Base-by-base conservation (phyloP, 2,888 invertebrate genomes). In the Reticulitermes lucifugus region DNA sequence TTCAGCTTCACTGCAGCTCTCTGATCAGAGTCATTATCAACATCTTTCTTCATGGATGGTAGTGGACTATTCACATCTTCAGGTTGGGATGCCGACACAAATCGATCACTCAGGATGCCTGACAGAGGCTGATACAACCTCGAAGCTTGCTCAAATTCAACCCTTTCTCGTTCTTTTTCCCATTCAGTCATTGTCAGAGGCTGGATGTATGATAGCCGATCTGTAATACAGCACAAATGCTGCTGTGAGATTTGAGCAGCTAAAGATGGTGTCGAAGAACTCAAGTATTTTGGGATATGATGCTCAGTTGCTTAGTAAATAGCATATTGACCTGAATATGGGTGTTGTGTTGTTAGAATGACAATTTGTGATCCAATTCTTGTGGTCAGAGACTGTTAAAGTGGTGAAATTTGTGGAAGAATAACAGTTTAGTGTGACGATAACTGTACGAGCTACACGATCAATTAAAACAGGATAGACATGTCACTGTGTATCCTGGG, bases 91-190 rank as follows among this genome's bases (percentile, higher is more conserved):
- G 94, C 95, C 0, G 93, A 91, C 0, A 95, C 94, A 90, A 96
- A 96, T 87, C 94, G 92, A 86, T 92, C 92, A 22, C 92, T 92
- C 90, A 93, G 92, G 18, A 89, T 89, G 35, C 89, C 89, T 79
- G 91, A 89, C 86, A 95, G 90, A 0, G 95, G 96, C 82, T 92
- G 93, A 89, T 95, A 96, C 86, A 97, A 90, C 87, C 93, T 93
- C 0, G 94, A 93, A 0, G 97, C 95, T 89, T 95, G 95, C 80
- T 95, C 93, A 89, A 98, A 98, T 90, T 98, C 97, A 85, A 93
- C 92, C 87, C 92, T 91, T 90, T 98, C 98, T 88, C 94, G 94
- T 88, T 96, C 94, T 88, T 93, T 93, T 89, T 98, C 97, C 96
- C 97, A 97, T 89, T 95, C 95, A 0, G 94, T 95, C 91, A 97